Evolutionary conservation across 2,888 invertebrate genomes (phyloP), one percentile per base, ranked within the genome.

Genomic region (Acanthoscelides obtectus): DNA sequence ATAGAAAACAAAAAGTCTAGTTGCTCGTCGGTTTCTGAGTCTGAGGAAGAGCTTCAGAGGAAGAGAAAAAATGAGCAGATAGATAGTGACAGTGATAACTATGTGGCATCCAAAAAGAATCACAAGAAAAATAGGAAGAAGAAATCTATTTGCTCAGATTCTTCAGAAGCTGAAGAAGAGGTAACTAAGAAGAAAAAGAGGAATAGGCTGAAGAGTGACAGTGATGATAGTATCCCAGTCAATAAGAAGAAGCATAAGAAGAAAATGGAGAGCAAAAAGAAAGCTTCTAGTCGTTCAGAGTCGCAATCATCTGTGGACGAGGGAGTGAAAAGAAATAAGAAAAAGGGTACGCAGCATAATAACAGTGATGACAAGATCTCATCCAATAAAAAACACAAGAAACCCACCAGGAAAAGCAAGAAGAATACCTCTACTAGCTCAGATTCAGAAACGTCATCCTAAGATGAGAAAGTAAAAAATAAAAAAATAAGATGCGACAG

Each of bases 31-130:
- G 45, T 12, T 4, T 45, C 45, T 4, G 45, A 45, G 12, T 45
- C 45, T 79, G 80, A 75, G 75, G 81, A 70, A 79, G 80, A 68
- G 79, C 80, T 72, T 72, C 72, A 65, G n/a, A 27, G 64, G 69
- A 68, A 5, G 64, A 71, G 68, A 72, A 45, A 45, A 12, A 75
- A 74, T 67, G 72, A 65, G 67, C 75, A 75, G 27, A 70, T 67
- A 70, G 74, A 67, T 78, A 82, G 75, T 70, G 66, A 66, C 19
- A 75, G 72, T 72, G 17, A 45, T 12, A 45, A 12, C 12, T 12
- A 17, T 12, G 12, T 45, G 1, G 6, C 45, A 12, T 45, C 5
- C 3, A 45, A 12, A 1, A 45, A 45, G 12, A 45, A 45, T 12
- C 45, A 45, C 1, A 45, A 45, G 45, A 45, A 45, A 45, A n/a